Base-by-base conservation (phyloP, 1,140 invertebrate genomes). In the Zaprionus inermis region DNA sequence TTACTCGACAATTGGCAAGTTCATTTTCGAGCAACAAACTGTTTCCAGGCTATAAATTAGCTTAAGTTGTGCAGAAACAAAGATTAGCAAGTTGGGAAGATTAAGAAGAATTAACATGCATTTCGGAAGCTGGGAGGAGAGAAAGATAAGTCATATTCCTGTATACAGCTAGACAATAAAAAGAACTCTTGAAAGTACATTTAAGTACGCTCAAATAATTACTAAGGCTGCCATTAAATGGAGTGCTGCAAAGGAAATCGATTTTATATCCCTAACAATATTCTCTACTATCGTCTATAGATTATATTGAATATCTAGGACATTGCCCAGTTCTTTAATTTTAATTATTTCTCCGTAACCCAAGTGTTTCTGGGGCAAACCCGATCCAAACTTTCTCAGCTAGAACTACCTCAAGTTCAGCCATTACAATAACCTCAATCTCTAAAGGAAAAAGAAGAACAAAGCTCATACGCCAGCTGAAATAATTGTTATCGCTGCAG, bases 401-500 rank as follows among this genome's bases (percentile, higher is more conserved):
- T 0, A n/a, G 2, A 38, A n/a, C 14, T 32, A 16, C n/a, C 38
- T 44, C 38, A 22, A 49, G 10, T 22, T 22, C 12, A 1, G 18
- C 18, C 11, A 18, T n/a, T n/a, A 41, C 14, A 41, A 41, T 18
- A 20, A 11, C 11, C 10, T 49, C 1, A 20, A 18, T 9, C 20
- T 49, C 9, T n/a, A 28, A 28, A 0, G n/a, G 51, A 54, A 49
- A 18, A 24, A 24, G 22, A 24, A 24, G 22, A 24, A 24, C 3
- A 49, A 20, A 49, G 44, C 44, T 49, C 16, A 34, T 51, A n/a
- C 51, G 44, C 1, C 18, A 51, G 59, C 6, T 51, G 28, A 51
- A 51, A 46, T 61, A 51, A 51, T 61, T 44, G 28, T 11, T 36
- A 55, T 70, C 5, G 22, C 14, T 44, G 38, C 16, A 16, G 7